Evolutionary conservation across 2,888 invertebrate species (phyloP), one percentile per base, ranked within the genome.

Genomic region (Netelia melanura): DNA sequence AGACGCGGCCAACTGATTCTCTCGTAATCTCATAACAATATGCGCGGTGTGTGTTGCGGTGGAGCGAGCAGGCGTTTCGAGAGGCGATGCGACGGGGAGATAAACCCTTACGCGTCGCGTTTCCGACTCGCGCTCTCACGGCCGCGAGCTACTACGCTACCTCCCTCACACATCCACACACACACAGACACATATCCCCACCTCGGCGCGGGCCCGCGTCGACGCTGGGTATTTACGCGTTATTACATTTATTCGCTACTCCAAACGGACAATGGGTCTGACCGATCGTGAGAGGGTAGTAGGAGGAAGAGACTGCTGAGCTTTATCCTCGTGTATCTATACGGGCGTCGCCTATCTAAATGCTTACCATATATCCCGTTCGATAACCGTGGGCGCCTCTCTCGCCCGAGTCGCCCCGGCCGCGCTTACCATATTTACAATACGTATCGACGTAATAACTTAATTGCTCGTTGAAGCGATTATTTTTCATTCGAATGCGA

Each of bases 21-120:
- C 93, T 75, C 91, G 95, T 96, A 96, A 96, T 96, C 96, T 95
- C 96, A 96, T 96, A 96, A 96, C 94, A 94, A 94, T 94, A 94
- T 93, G 92, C 23, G 43, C 67, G 25, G 68, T 23, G 68, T 65
- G 91, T 91, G 89, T 89, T 88, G 91, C 91, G 91, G 17, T 10
- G 93, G 92, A 92, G 91, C 91, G 92, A 93, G 6, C 30, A 30
- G 92, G 91, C 91, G 92, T 48, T 48, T 48, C 89, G 91, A 92
- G 93, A 92, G 48, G 48, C 2, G 92, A 90, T 90, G 92, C 90
- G 86, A 65, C 43, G 85, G 82, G 76, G 67, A 85, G 79, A 85
- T 82, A 86, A 87, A 84, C 85, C 83, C 65, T 58, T 67, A 83
- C 86, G 75, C 75, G 72, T 81, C 85, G 85, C 86, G 81, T 62